A percentile compares a stretch with the other conserved stretches of the same genome.
phyloP scores from a whole-genome alignment of 2,113 vertebrate species.

The Percina caprodes region DNA sequence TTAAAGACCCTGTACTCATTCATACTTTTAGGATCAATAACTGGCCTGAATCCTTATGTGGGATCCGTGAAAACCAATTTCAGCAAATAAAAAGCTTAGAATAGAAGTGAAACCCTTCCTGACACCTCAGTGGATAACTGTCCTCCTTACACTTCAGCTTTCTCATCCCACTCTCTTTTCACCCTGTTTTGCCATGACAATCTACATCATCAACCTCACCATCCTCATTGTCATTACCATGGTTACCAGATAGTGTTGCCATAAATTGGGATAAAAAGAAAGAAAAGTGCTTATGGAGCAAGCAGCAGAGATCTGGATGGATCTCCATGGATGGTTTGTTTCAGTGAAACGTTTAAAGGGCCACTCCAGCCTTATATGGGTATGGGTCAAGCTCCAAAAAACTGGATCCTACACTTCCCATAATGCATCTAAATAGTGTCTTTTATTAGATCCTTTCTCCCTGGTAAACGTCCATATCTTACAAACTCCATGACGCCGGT shows the following conservation, averaged over 20 bases:
- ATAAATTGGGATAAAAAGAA: conserved; percentile 31
- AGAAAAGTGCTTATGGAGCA: conserved; percentile 19
- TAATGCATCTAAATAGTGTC: neutral
- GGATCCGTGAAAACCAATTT: too few relatives aligned
- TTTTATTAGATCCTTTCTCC: neutral
- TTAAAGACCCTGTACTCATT: neutral
- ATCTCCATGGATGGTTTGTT: conserved; percentile 28
- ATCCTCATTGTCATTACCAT: conserved; percentile 45
- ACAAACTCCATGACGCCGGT: neutral
- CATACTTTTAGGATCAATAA: neutral
- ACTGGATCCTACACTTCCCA: conserved; percentile 4
- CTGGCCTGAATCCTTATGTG: neutral
- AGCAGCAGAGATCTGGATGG: conserved; percentile 20
- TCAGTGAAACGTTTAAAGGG: conserved; percentile 11
- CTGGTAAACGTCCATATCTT: neutral
- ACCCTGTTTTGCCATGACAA: conserved; percentile 82
- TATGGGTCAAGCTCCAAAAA: neutral
- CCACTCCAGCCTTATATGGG: neutral
- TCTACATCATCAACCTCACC: conserved; percentile 64
- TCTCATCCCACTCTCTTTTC: conserved; percentile 35
- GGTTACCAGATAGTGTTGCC: conserved; percentile 49
- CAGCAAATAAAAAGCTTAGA: neutral
- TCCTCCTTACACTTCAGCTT: conserved; percentile 27
- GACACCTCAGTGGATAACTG: neutral
- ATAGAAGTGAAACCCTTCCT: neutral